These are phyloP conservation scores for Eupeodes corollae DNA, from an alignment of 1,140 invertebrate species.

Conservation along the genomic window DNA sequence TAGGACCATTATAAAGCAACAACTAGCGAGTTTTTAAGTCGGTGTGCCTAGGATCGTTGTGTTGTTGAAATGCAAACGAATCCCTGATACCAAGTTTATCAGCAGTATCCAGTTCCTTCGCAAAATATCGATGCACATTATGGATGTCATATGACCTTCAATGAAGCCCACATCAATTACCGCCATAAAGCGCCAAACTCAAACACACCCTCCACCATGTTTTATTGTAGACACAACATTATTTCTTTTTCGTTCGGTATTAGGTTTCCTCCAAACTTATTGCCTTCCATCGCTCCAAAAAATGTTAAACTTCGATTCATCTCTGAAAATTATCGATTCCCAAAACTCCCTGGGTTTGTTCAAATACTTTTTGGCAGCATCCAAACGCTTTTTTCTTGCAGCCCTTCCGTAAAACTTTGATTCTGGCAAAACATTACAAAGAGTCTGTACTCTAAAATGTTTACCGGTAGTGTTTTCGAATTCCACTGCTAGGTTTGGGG, in stretches of 20 bases:
- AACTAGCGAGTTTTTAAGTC: neutral
- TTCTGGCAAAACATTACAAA: too few species aligned
- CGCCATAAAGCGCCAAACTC: conserved; percentile 29
- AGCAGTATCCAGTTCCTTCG: conserved; percentile 2
- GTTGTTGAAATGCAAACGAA: conserved; percentile 6
- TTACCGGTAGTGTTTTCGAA: too few species aligned
- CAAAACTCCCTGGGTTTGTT: too few species aligned
- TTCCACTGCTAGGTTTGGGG: too few species aligned
- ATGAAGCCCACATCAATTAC: conserved; percentile 6
- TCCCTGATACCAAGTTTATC: conserved; percentile 8
- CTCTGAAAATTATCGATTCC: neutral
- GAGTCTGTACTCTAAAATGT: too few species aligned
- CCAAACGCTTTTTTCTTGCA: too few species aligned
- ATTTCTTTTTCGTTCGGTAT: neutral
- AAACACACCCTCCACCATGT: conserved; percentile 6
- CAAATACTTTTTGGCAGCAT: too few species aligned
- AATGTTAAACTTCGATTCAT: conserved; percentile 6
- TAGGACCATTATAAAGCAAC: neutral
- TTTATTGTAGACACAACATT: conserved; percentile 6
- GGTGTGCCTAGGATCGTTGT: too few species aligned
- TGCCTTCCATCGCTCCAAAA: neutral
- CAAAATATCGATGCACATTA: too few species aligned
- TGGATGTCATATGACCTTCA: neutral
- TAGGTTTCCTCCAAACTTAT: conserved; percentile 6
- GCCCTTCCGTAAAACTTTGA: too few species aligned